Evolutionary conservation across 23 tunicate genomes (phyloP).

Genomic region (Halocynthia roretzi): DNA sequence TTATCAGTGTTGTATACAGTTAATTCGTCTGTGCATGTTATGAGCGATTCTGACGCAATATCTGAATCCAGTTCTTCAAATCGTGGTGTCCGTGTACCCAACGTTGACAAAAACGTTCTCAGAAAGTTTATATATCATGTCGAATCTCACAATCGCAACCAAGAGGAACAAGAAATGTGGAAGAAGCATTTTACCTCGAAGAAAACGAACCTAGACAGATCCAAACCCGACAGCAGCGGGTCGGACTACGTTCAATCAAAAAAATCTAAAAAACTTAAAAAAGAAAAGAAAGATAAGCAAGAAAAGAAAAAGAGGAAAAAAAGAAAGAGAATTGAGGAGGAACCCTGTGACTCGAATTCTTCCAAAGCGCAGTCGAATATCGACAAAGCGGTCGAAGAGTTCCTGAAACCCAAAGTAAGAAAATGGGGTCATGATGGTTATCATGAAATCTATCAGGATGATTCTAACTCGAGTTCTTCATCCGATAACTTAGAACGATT

Average conservation of each 20-base stretch:
- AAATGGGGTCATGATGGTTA: conserved; percentile 29
- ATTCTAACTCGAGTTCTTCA: no score
- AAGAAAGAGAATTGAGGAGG: not conserved
- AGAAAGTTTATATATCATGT: conserved; percentile 7
- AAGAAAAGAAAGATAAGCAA: not conserved
- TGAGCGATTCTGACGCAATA: no score
- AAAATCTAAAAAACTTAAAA: not conserved
- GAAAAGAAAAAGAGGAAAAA: not conserved
- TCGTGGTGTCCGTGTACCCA: no score
- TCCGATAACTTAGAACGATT: no score
- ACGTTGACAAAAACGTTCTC: conserved; percentile 15
- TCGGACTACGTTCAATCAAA: not conserved
- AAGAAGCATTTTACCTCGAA: conserved; percentile 16
- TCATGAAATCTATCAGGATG: conserved; percentile 12
- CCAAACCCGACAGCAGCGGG: not conserved
- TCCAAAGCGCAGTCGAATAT: not conserved
- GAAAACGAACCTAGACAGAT: no score
- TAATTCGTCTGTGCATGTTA: no score
- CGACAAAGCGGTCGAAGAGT: conserved; percentile 1
- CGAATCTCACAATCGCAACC: conserved; percentile 23
- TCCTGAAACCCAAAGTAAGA: not conserved
- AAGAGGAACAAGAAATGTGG: conserved; percentile 28
- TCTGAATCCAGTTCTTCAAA: no score
- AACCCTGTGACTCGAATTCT: not conserved
- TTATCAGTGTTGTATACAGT: no score